Evolutionary conservation across 2,797 vertebrate genomes (phyloP).

Genomic region (Myripristis jacobus): DNA sequence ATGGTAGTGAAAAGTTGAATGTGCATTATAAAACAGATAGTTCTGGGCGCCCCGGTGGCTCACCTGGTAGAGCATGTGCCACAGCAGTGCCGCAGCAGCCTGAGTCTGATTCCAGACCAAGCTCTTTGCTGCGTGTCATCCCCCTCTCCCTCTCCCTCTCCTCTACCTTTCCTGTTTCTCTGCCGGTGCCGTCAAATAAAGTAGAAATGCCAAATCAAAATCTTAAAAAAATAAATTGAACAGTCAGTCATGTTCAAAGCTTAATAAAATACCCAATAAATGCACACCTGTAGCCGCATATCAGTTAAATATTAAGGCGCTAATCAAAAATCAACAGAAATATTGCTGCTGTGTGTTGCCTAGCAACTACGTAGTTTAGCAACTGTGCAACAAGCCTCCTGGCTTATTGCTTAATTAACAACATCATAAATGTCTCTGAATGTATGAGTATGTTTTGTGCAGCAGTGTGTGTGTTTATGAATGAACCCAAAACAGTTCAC

Average conservation of each 20-base stretch:
- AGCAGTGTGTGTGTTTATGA: slow-evolving; percentile 33
- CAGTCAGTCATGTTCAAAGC: background rate
- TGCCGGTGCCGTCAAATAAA: too few relatives aligned
- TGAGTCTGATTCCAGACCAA: too few relatives aligned
- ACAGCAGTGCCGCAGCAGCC: too few relatives aligned
- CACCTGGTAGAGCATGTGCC: too few relatives aligned
- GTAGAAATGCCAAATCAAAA: too few relatives aligned
- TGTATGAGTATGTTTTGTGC: slow-evolving; percentile 17
- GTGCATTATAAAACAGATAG: slow-evolving; percentile 25
- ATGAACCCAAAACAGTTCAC: slow-evolving; percentile 29
- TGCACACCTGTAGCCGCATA: slow-evolving; percentile 2
- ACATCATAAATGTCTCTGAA: slow-evolving; percentile 16
- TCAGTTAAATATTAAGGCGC: slow-evolving; percentile 2
- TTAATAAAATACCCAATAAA: slow-evolving; percentile 19
- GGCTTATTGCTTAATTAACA: slow-evolving; percentile 31
- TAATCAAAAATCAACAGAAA: background rate
- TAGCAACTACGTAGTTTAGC: slow-evolving; percentile 11
- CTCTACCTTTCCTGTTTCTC: too few relatives aligned
- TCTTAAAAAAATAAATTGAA: too few relatives aligned
- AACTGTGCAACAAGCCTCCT: background rate
- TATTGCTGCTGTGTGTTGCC: background rate
- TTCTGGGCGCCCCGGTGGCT: too few relatives aligned
- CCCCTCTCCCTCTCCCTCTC: too few relatives aligned
- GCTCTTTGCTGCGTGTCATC: too few relatives aligned
- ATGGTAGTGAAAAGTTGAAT: slow-evolving; percentile 44